Base-by-base conservation (phyloP, 2,888 invertebrate genomes). In the Heliconius cydno region DNA sequence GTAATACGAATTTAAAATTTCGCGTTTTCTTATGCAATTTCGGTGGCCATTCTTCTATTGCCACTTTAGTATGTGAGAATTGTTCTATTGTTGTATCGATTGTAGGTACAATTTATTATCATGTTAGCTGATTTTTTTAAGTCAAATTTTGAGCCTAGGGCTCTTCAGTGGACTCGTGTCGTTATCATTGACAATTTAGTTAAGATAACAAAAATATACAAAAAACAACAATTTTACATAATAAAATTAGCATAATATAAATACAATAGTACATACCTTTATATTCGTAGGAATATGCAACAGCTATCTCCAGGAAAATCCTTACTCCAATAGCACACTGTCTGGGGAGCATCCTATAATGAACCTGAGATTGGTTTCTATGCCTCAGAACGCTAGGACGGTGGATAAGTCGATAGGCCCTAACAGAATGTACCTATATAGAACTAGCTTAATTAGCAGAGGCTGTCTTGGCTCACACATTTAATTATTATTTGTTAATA, bases 341-440 rank as follows among this genome's bases (percentile, higher is more conserved):
- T 57, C 73, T 52, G 52, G 66, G 38, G 38, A 75, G 65, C 38
- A 41, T 75, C 34, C 70, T 63, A 38, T 82, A 80, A 82, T 82
- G 65, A 71, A 80, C 77, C 46, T 77, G 72, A 82, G 82, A 82
- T 79, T 77, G 77, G 66, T 72, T 80, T 79, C 72, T 74, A 81
- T 77, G 79, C 76, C 57, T 71, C 80, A 78, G 66, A 77, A 75
- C 63, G 63, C 63, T 65, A 75, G 66, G 68, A 75, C 41, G 63
- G 19, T 28, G 28, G 41, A 41, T 75, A 28, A 75, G 41, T 75
- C 65, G 38, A 65, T 75, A 38, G 65, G 65, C 63, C 65, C 25
- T 75, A 63, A 46, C 41, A 75, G 75, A 75, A 41, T 75, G 65
- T 65, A 19, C 34, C 6, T 34, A 57, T 9, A 34, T 57, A n/a